Base-by-base conservation (phyloP, 1,140 invertebrate genomes). In the Drosophila subobscura region DNA sequence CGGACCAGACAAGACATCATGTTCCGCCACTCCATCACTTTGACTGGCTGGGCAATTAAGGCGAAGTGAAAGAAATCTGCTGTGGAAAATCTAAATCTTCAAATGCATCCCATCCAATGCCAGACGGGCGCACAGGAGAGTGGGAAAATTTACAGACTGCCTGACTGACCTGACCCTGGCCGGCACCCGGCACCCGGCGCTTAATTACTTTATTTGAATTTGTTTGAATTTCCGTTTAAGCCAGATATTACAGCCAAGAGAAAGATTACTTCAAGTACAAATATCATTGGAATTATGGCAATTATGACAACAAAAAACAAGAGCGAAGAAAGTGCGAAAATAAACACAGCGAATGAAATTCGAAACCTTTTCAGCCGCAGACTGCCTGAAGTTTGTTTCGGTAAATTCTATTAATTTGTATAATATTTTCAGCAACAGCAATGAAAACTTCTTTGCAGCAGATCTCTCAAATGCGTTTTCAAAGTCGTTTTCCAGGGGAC, bases 201-300 rank as follows among this genome's bases (percentile, higher is more conserved):
- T 50, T 67, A 60, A 67, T 67, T 52, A 42, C 56, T 67, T 52
- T 59, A 64, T 51, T 70, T 45, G 47, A 52, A 64, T 51, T 70
- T 45, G 47, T 4, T 20, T 16, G 3, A 22, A 6, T 40, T 14
- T 44, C 27, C 7, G 14, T n/a, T n/a, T 42, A 25, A 23, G 44
- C 54, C 55, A 37, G 46, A 33, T 10, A 16, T n/a, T 4, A 50
- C 7, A 29, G 12, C 6, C 7, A 7, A 29, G 12, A 33, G 10
- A 49, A 25, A 16, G 16, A 22, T 16, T 16, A 20, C 16, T 45
- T 3, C 8, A 8, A 40, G 16, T 8, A 7, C 23, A 42, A 16
- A 42, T 33, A 8, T 33, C 29, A 33, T 10, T 3, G 8, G 29
- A 29, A 2, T 0, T 27, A 27, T 27, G 27, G 27, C 27, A n/a